Evolutionary conservation across 92 coral and sea anemone species (phyloP).

Genomic region (Nematostella vectensis): DNA sequence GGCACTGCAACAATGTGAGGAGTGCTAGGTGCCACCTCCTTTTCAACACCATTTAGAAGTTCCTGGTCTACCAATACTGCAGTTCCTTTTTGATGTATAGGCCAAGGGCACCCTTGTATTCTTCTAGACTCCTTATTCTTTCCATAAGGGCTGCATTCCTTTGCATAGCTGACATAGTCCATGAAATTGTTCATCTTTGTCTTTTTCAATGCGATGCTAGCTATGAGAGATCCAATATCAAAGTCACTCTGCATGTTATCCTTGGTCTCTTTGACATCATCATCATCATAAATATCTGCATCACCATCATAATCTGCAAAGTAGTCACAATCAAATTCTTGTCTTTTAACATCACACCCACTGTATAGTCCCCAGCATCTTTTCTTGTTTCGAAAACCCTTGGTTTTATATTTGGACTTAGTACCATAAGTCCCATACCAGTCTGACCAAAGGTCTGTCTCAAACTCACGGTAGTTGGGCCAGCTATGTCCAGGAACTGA

Average conservation of each 20-base stretch:
- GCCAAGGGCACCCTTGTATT: no score
- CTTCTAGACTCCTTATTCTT: conserved; percentile 13
- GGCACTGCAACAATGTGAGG: not conserved
- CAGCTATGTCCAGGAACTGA: conserved; percentile 21
- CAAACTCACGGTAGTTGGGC: conserved; percentile 25
- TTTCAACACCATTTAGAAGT: not conserved
- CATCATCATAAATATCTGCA: not conserved
- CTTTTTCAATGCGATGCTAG: no score
- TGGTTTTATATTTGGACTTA: conserved; percentile 10
- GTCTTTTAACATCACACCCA: conserved; percentile 10
- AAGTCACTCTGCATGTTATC: conserved; percentile 13
- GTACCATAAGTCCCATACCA: conserved; percentile 12
- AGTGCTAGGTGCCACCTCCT: not conserved
- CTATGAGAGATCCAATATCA: conserved; percentile 29
- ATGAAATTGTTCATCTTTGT: conserved; percentile 5
- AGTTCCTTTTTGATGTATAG: no score
- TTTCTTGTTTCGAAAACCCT: conserved; percentile 23
- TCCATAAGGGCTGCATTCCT: not conserved
- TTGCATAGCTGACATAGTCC: no score
- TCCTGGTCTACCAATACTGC: no score
- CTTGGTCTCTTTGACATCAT: not conserved
- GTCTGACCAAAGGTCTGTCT: not conserved
- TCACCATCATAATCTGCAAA: not conserved
- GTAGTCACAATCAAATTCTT: not conserved
- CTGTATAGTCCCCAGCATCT: conserved; percentile 25